Percentiles rank a stretch among this genome's conserved stretches.
Evolutionary conservation across 2,797 vertebrate genomes (phyloP).

Genomic region (Sternotherus odoratus): DNA sequence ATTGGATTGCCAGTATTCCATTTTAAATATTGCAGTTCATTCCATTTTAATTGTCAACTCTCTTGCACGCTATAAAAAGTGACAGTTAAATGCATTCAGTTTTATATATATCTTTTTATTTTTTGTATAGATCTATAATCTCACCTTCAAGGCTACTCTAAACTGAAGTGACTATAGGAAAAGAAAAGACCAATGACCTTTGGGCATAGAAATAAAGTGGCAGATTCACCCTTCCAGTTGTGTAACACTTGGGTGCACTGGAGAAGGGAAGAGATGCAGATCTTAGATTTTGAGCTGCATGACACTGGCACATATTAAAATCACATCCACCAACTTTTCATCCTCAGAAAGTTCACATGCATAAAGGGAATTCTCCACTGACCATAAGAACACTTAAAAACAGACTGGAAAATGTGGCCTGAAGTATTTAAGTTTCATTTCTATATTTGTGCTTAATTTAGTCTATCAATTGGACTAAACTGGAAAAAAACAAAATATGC

Average conservation of each 20-base stretch:
- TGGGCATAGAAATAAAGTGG: background rate
- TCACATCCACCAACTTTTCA: background rate
- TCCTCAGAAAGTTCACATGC: background rate
- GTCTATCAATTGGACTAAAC: background rate
- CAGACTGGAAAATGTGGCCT: background rate
- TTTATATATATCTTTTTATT: background rate
- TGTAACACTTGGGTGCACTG: background rate
- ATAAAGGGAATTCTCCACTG: background rate
- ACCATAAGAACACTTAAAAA: background rate
- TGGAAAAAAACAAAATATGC: background rate
- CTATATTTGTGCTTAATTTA: rapidly evolving
- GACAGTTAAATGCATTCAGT: background rate
- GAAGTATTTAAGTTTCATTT: background rate
- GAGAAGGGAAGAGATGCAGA: background rate
- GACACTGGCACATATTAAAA: background rate
- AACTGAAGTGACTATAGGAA: background rate
- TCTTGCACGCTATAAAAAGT: background rate
- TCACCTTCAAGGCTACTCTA: background rate
- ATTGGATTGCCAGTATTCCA: background rate
- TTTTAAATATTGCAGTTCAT: background rate
- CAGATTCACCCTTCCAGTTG: background rate
- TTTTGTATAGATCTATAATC: background rate
- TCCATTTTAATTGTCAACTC: conserved; percentile 5
- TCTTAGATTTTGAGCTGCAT: background rate
- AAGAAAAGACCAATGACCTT: background rate